phyloP scores from a whole-genome alignment of 2,797 vertebrate species.

The Falco cherrug region DNA sequence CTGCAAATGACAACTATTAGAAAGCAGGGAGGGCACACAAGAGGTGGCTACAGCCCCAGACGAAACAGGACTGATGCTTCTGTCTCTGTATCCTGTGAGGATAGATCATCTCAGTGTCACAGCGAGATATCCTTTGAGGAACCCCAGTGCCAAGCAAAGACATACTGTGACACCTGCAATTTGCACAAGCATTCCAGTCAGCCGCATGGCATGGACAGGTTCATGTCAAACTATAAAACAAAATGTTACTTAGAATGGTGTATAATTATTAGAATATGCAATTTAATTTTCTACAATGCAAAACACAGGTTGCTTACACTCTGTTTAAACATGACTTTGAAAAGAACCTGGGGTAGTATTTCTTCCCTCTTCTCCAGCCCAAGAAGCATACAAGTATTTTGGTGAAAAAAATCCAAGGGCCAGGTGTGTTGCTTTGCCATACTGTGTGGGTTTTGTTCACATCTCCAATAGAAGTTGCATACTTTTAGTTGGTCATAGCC shows the following conservation, averaged over 20 bases:
- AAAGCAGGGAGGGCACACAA: not conserved
- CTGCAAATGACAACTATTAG: not conserved
- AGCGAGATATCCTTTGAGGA: not conserved
- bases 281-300: not conserved
- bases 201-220: not conserved
- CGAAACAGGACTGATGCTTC: not conserved
- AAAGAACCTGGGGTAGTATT: not conserved
- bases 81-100: not conserved
- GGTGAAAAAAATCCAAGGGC: not conserved
- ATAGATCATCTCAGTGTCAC: not conserved
- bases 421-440: not conserved
- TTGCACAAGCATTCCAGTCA: not conserved
- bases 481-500: not conserved
- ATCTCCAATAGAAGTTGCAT: not conserved
- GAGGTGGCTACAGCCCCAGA: not conserved
- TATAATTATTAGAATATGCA: rapidly evolving
- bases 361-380: not conserved
- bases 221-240: not conserved
- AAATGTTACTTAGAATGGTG: not conserved
- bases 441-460: not conserved
- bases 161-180: not conserved
- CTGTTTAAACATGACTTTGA: not conserved
- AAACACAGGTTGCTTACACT: not conserved
- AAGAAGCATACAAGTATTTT: not conserved
- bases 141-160: rapidly evolving